These are phyloP conservation scores for Lerema accius DNA, from an alignment of 1,140 invertebrate genomes.

Conservation along the genomic window DNA sequence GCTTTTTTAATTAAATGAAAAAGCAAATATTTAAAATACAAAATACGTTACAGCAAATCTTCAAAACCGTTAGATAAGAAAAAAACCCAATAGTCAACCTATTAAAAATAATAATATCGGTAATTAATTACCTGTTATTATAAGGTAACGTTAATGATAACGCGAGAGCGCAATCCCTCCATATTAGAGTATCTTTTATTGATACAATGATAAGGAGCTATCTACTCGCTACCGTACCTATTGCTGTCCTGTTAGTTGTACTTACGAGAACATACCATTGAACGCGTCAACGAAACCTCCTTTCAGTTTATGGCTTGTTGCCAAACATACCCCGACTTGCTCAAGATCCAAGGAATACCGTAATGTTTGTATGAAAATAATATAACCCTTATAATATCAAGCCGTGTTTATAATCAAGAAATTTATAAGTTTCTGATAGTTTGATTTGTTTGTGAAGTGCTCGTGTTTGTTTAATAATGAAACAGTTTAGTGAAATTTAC, in stretches of 20 bases:
- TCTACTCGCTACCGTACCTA: constrained; percentile 45
- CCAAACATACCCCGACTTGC: constrained; percentile 7
- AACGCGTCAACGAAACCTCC: constrained; percentile 32
- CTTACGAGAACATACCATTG: constrained; percentile 29
- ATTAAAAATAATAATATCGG: constrained; percentile 26
- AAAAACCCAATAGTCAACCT: too few species aligned
- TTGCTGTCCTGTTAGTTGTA: constrained; percentile 34
- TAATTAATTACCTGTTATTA: constrained; percentile 38
- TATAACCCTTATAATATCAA: background rate
- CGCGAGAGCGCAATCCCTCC: constrained; percentile 55
- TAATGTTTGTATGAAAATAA: too few species aligned
- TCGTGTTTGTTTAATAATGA: constrained; percentile 11
- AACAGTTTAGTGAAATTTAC: constrained; percentile 3
- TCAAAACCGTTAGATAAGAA: too few species aligned
- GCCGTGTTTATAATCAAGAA: constrained; percentile 3
- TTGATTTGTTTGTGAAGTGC: constrained; percentile 13
- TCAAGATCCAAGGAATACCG: background rate
- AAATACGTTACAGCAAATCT: too few species aligned
- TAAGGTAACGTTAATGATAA: constrained; percentile 46
- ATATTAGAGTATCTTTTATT: constrained; percentile 72
- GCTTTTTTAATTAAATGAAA: too few species aligned
- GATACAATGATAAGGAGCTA: constrained; percentile 66
- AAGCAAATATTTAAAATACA: too few species aligned
- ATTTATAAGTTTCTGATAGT: constrained; percentile 5
- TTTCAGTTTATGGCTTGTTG: constrained; percentile 2